phyloP scores from a whole-genome alignment of 1,140 invertebrate species.

The Bilobella aurantiaca region DNA sequence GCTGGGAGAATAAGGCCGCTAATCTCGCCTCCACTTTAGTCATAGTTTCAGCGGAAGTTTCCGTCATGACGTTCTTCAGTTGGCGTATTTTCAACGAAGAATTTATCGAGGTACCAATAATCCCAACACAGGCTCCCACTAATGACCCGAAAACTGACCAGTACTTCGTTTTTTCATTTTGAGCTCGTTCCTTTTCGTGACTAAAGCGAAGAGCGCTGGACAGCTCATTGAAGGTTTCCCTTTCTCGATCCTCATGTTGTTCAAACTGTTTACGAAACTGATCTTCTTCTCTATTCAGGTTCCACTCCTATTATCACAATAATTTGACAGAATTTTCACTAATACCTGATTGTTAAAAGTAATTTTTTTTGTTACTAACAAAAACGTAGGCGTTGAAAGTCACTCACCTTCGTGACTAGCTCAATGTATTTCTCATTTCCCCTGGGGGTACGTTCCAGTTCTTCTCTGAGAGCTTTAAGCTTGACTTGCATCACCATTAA shows the following conservation, averaged over 20 bases:
- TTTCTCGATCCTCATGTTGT: slow-evolving; percentile 47
- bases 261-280: slow-evolving; percentile 26
- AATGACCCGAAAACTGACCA: slow-evolving; percentile 64
- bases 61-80: slow-evolving; percentile 5
- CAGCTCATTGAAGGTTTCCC: slow-evolving; percentile 54
- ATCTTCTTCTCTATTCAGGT: slow-evolving; percentile 31
- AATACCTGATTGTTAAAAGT: too few species aligned
- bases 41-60: too few species aligned
- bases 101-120: slow-evolving; percentile 29
- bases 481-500: too few species aligned
- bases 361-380: slow-evolving; percentile 41
- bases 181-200: slow-evolving; percentile 60
- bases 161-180: slow-evolving; percentile 64
- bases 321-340: not conserved
- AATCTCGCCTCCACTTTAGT: not conserved
- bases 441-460: too few species aligned
- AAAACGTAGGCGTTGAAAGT: too few species aligned
- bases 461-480: too few species aligned
- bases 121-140: slow-evolving; percentile 42
- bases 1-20: not conserved
- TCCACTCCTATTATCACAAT: slow-evolving; percentile 30
- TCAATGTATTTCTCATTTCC: too few species aligned
- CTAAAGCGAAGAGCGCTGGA: slow-evolving; percentile 58
- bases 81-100: slow-evolving; percentile 19
- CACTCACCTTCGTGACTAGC: too few species aligned